phyloP scores from a whole-genome alignment of 1,140 invertebrate genomes.

The Eupristina koningsbergeri region DNA sequence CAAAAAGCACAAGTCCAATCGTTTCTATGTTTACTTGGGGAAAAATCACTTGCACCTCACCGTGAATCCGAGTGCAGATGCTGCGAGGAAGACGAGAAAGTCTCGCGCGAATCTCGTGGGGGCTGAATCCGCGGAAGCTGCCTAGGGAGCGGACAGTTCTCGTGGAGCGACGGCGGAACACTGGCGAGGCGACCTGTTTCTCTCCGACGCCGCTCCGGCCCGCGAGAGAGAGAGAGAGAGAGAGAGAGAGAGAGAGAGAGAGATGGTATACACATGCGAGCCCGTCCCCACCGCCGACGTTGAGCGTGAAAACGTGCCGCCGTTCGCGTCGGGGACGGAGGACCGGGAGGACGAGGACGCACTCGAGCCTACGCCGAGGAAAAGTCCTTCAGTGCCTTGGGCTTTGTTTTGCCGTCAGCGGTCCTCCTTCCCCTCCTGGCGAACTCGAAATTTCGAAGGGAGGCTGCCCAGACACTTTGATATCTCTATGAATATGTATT shows the following conservation, averaged over 20 bases:
- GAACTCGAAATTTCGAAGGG: too few relatives aligned
- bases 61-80: too few relatives aligned
- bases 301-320: slow-evolving; percentile 6
- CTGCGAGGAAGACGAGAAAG: too few relatives aligned
- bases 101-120: not conserved
- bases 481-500: too few relatives aligned
- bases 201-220: slow-evolving; percentile 14
- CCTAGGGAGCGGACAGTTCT: slow-evolving; percentile 2
- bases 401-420: too few relatives aligned
- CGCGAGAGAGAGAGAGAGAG: not conserved
- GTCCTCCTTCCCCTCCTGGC: too few relatives aligned
- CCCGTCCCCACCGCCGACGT: not conserved
- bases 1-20: not conserved
- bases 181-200: slow-evolving; percentile 46
- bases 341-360: not conserved
- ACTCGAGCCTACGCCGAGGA: too few relatives aligned
- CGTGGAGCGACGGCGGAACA: slow-evolving; percentile 22
- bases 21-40: too few relatives aligned
- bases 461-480: too few relatives aligned
- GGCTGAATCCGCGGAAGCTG: not conserved
- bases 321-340: not conserved
- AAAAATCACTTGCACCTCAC: too few relatives aligned
- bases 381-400: too few relatives aligned
- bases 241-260: not conserved
- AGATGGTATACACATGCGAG: not conserved